phyloP scores from a whole-genome alignment of 2,888 invertebrate genomes.

The Drosophila testacea region DNA sequence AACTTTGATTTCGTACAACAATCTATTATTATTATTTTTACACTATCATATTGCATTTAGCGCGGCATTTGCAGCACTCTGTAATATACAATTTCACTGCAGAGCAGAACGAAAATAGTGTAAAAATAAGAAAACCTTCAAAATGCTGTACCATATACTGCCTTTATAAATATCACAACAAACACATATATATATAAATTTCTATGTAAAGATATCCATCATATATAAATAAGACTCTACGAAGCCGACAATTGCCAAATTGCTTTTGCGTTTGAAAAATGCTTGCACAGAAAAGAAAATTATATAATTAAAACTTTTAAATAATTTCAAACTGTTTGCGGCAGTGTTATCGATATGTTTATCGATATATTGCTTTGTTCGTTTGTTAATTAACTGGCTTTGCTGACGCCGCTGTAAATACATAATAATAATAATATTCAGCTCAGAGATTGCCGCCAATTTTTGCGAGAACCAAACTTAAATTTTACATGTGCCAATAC shows the following conservation, averaged over 20 bases:
- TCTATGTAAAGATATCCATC: constrained; percentile 14
- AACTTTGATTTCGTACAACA: constrained; percentile 32
- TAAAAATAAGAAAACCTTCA: constrained; percentile 46
- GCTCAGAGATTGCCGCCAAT: constrained; percentile 23
- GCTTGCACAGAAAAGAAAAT: constrained; percentile 35
- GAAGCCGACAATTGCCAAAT: constrained; percentile 32
- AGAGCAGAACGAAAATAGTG: constrained; percentile 57
- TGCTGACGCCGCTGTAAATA: constrained; percentile 44
- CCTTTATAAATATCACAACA: constrained; percentile 26
- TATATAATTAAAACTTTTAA: constrained; percentile 18
- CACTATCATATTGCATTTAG: constrained; percentile 63
- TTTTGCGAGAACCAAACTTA: constrained; percentile 27
- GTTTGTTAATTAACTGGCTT: constrained; percentile 36
- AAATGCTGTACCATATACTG: constrained; percentile 51
- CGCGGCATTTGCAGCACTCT: constrained; percentile 65
- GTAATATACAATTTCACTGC: constrained; percentile 61
- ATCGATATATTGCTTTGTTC: constrained; percentile 39
- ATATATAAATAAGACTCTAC: constrained; percentile 22
- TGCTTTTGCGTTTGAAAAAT: constrained; percentile 55
- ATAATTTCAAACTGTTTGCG: constrained; percentile 8
- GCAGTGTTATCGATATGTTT: constrained; percentile 27
- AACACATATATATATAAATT: constrained; percentile 22
- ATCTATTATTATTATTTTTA: constrained; percentile 70
- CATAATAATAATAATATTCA: constrained; percentile 22
- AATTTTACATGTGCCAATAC: constrained; percentile 11